phyloP scores from a whole-genome alignment of 30 jellyfish, hydroid and myxozoan species.

The Haliclystus octoradiatus region DNA sequence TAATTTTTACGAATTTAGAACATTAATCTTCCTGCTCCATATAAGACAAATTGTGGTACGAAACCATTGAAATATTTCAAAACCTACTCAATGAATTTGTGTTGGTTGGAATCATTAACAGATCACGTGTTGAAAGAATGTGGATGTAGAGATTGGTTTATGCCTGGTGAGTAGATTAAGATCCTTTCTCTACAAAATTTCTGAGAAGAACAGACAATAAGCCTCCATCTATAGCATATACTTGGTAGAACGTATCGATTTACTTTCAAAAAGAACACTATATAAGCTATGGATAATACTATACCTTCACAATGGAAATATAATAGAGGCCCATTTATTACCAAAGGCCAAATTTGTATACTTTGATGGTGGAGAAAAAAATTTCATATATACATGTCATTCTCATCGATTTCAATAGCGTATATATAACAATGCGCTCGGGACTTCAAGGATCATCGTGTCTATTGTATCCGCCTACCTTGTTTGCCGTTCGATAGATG shows the following conservation, averaged over 20 bases:
- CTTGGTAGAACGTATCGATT: background rate
- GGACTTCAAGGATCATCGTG: too few species aligned
- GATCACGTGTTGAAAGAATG: constrained; percentile 47
- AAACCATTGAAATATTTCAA: constrained; percentile 46
- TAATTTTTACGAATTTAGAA: constrained; percentile 42
- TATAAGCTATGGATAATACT: too few species aligned
- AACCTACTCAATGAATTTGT: constrained; percentile 59
- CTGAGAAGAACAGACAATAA: background rate
- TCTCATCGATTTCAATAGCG: too few species aligned
- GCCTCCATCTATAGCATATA: background rate
- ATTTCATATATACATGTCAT: too few species aligned
- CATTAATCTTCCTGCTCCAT: constrained; percentile 63
- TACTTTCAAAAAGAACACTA: background rate
- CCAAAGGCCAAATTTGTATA: too few species aligned
- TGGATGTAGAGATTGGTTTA: constrained; percentile 74
- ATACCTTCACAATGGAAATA: too few species aligned
- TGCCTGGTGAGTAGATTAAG: constrained; percentile 62
- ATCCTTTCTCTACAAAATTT: background rate
- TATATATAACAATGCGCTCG: too few species aligned
- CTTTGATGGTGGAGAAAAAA: too few species aligned
- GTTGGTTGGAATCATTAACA: constrained; percentile 84
- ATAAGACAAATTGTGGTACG: constrained; percentile 84
- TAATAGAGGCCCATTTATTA: too few species aligned
- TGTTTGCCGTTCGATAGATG: too few species aligned
- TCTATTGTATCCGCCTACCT: too few species aligned